Evolutionary conservation across 1,140 invertebrate genomes (phyloP), one percentile per base, ranked within the genome.

Genomic region (Saccostrea cuccullata): DNA sequence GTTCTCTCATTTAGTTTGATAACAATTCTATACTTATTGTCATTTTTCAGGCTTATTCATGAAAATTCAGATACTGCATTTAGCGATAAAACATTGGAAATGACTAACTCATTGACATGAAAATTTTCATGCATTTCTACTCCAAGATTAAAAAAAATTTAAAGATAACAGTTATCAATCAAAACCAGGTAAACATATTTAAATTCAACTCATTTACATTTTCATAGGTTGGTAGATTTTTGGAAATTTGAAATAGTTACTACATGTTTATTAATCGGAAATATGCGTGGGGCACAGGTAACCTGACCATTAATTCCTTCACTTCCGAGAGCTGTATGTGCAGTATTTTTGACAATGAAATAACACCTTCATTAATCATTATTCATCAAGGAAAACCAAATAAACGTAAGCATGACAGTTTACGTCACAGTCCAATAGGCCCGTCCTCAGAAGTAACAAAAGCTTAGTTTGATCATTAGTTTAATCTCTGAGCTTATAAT

Each of bases 301-400:
- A 36, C 26, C 2, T 15, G 70, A 36, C 26, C 26, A 77, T 6
- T n/a, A 23, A 67, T 20, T 23, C 20, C 26, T 13, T 77, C 26
- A 77, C 15, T 77, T 77, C 70, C 70, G 36, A 77, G 13, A 8
- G 26, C 26, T 36, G 70, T 77, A 77, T 77, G 26, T 77, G 70
- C 70, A 77, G 5, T 20, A 77, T 36, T 26, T 23, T 12, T 26
- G 70, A 26, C 23, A 30, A 77, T 30, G 26, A 36, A 77, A 77
- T 26, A 77, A 77, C 70, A 77, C 70, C 30, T 77, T 77, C 70
- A 77, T 77, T 77, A 26, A 77, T 77, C 70, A 77, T 77, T 77
- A 77, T 77, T 77, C 70, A 77, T 77, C 70, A 77, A 36, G 70
- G 70, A 77, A 77, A 77, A 77, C 70, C 70, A 77, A 77, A 36